Conservation (phyloP, 2,113 vertebrate species). For the Platichthys flesus region DNA sequence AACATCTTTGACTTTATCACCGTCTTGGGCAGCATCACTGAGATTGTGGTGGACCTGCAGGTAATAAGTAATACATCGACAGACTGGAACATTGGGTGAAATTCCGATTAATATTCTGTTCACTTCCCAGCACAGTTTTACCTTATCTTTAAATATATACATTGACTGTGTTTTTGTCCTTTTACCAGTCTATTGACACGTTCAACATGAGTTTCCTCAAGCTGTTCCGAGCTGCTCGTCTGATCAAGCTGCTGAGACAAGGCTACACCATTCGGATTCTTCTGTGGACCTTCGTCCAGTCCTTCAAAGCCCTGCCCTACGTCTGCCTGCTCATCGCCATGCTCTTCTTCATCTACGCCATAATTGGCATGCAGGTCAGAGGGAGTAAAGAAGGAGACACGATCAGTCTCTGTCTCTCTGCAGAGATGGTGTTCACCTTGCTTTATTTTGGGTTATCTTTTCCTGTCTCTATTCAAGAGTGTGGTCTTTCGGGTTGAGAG, state of each 20-base stretch:
- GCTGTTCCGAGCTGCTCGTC: slow-evolving; percentile 96
- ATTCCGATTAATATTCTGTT: neutral
- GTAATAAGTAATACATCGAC: slow-evolving; percentile 47
- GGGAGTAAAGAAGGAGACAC: neutral
- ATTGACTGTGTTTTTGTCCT: neutral
- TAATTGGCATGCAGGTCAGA: slow-evolving; percentile 98
- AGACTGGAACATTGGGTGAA: neutral
- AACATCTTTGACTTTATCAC: slow-evolving; percentile 99
- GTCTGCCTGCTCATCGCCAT: slow-evolving; percentile 98
- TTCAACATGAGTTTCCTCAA: slow-evolving; percentile 99
- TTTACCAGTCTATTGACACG: slow-evolving; percentile 80
- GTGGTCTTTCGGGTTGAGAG: too few species aligned
- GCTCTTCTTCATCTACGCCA: slow-evolving; percentile 99
- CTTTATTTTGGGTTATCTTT: neutral
- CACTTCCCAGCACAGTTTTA: neutral
- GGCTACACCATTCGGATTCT: slow-evolving; percentile 98
- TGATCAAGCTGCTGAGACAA: slow-evolving; percentile 96
- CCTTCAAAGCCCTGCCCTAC: slow-evolving; percentile 97
- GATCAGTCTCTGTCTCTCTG: neutral
- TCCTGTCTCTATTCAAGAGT: too few species aligned
- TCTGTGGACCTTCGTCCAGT: slow-evolving; percentile 98
- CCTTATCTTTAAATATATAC: neutral
- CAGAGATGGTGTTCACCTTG: neutral
- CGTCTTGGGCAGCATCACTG: slow-evolving; percentile 95
- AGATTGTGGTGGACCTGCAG: slow-evolving; percentile 90